These are phyloP conservation scores for Strongylocentrotus purpuratus DNA, from an alignment of 35 echinoderm and acorn worm species.

Conservation along the genomic window DNA sequence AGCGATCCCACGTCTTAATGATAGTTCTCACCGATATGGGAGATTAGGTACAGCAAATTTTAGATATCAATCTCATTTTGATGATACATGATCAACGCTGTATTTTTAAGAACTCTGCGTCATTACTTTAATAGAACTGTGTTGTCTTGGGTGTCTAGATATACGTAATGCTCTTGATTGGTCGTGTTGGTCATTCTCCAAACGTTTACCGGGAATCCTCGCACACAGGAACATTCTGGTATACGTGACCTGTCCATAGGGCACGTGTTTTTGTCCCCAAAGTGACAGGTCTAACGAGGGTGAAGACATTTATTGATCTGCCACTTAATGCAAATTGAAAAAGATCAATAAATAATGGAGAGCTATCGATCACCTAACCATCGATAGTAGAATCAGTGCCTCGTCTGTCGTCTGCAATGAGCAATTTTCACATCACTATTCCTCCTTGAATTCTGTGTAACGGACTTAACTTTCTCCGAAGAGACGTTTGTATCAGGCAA, in stretches of 20 bases:
- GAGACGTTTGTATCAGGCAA: background rate
- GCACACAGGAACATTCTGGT: background rate
- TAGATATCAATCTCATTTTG: too few species aligned
- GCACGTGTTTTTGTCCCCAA: background rate
- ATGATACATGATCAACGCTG: too few species aligned
- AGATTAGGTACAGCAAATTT: background rate
- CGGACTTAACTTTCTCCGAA: background rate
- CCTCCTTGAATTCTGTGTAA: background rate
- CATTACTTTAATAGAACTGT: too few species aligned
- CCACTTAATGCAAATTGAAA: slow-evolving; percentile 11
- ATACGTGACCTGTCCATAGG: background rate
- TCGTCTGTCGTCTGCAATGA: background rate
- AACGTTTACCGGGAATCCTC: background rate
- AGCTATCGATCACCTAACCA: background rate
- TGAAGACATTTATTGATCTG: slow-evolving; percentile 11
- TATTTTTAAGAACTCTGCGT: too few species aligned
- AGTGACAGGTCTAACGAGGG: background rate
- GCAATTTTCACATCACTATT: background rate
- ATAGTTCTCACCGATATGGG: background rate
- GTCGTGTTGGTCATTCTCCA: background rate
- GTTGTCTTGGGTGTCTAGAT: background rate
- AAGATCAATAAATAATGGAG: background rate
- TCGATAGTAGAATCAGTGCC: background rate
- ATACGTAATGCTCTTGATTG: background rate
- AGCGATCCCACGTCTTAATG: background rate